Conservation (phyloP, 2,888 invertebrate genomes). For the Sympetrum striolatum region DNA sequence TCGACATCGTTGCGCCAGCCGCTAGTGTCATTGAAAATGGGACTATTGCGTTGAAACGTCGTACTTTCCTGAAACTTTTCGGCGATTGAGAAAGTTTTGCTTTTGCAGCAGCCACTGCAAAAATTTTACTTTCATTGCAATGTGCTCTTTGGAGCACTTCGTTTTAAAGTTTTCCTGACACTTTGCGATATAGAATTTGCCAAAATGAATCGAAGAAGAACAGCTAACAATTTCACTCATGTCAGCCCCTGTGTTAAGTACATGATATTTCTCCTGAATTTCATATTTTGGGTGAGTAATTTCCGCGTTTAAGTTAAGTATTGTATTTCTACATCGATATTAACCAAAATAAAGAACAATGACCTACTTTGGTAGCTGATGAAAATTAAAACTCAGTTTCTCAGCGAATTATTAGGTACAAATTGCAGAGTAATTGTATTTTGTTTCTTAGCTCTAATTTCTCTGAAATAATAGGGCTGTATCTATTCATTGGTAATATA, state of each 20-base stretch:
- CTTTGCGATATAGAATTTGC: background rate
- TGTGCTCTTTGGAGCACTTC: background rate
- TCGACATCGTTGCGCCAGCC: background rate
- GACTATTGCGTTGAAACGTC: background rate
- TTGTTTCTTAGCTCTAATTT: no score
- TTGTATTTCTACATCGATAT: no score
- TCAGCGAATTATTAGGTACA: no score
- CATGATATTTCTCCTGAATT: conserved; percentile 87
- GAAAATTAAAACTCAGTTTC: no score
- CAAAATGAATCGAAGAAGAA: conserved; percentile 64
- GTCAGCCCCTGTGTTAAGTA: conserved; percentile 90
- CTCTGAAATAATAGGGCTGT: no score
- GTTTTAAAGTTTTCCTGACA: conserved; percentile 1
- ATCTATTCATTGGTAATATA: no score
- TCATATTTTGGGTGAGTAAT: conserved; percentile 85
- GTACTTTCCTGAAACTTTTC: background rate
- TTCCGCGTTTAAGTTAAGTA: background rate
- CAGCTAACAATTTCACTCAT: conserved; percentile 74
- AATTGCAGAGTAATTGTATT: no score
- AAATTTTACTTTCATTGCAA: background rate
- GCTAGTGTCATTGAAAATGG: background rate
- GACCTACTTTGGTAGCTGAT: no score
- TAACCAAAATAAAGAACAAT: no score
- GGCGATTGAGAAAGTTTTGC: background rate
- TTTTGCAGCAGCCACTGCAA: background rate